Conservation (phyloP, 2,888 invertebrate species). For the Tetranychus truncatus region DNA sequence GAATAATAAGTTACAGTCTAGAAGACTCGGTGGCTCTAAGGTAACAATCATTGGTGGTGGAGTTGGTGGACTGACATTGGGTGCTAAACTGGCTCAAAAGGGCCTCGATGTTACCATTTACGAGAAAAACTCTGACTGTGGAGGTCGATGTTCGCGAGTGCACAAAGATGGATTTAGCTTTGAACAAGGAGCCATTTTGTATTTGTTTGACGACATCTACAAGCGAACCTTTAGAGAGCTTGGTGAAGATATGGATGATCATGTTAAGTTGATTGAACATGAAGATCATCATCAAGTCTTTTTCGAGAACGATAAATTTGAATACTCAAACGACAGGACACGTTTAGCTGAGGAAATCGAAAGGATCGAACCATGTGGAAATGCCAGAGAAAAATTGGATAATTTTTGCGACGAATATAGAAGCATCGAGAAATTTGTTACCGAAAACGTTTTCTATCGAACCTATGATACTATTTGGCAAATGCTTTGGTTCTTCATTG, state of each 20-base stretch:
- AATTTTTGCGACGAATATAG: background rate
- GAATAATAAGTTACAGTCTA: background rate
- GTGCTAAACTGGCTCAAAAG: background rate
- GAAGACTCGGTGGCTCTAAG: background rate
- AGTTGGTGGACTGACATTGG: background rate
- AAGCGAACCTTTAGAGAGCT: background rate
- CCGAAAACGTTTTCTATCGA: background rate
- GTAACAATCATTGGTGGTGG: background rate
- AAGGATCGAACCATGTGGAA: background rate
- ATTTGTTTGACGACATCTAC: background rate
- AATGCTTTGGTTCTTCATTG: background rate
- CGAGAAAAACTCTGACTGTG: background rate
- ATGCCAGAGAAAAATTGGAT: background rate
- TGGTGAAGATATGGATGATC: background rate
- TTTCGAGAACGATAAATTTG: background rate
- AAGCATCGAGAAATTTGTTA: background rate
- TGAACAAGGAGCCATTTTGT: background rate
- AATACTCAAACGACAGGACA: background rate
- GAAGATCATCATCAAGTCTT: background rate
- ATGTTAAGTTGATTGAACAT: background rate
- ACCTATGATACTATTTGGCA: background rate
- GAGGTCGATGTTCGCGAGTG: background rate
- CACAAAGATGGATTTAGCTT: background rate
- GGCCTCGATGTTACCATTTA: background rate
- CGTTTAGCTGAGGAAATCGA: background rate